Evolutionary conservation across 1,140 invertebrate species (phyloP), one percentile per base, ranked within the genome.

Genomic region (Atta cephalotes): DNA sequence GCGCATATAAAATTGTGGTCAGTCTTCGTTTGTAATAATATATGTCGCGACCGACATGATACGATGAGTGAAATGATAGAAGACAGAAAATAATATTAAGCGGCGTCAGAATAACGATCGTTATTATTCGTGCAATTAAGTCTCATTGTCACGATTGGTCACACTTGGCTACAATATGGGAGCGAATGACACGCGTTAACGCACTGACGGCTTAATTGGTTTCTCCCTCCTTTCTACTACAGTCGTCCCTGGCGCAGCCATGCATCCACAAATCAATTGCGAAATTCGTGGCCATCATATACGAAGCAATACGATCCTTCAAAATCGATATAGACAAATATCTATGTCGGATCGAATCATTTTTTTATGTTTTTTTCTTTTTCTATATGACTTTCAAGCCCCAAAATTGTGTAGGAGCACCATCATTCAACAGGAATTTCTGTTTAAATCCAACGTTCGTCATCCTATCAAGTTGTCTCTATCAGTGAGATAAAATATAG

Each of bases 151-250:
- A 77, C 66, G 84, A 90, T 90, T 89, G 90, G 89, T 87, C 87
- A 90, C 90, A 91, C 90, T 91, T 91, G 87, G 89, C 88, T 90
- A 91, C 90, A 91, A 91, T 91, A 91, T 90, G 90, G 90, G 87
- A 71, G 66, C 77, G 87, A 91, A 90, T 91, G 90, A 91, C 90
- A 91, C 89, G 90, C 90, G 89, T 91, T 91, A 91, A 91, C 89
- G 90, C 90, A 91, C 90, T 91, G 89, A 91, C 90, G 90, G 89
- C 84, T 91, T 91, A 91, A 91, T 91, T 91, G 90, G 89, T 90
- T 91, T 76, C 82, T 70, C 77, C 81, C 89, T 78, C 76, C 35
- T 53, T 84, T 25, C 60, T 62, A 65, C 58, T 62, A 21, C 31
- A 68, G 21, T 18, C 51, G 5, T 85, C 14, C 56, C 63, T 90